Conservation (phyloP, 2,113 vertebrate genomes). For the Bos indicus region DNA sequence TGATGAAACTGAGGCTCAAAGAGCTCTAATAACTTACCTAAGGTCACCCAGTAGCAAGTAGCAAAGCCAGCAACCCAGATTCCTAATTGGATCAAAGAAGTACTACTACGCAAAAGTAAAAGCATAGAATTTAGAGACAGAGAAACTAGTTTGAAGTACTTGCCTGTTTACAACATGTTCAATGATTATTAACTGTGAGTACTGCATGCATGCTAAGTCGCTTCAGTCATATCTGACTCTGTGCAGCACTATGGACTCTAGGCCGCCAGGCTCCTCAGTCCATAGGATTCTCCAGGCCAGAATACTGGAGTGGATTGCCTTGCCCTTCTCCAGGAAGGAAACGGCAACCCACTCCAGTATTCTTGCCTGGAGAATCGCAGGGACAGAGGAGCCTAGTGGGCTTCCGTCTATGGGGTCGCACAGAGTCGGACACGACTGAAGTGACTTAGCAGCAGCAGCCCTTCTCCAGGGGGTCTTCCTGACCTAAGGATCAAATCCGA, state of each 20-base stretch:
- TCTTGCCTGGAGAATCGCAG: no score
- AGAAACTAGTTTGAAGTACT: neutral
- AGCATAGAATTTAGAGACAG: neutral
- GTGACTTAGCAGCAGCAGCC: neutral
- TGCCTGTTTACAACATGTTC: neutral
- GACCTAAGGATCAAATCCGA: neutral
- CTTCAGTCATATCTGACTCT: neutral
- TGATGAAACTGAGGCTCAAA: neutral
- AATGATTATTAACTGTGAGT: neutral
- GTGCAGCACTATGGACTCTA: neutral
- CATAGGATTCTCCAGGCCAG: neutral
- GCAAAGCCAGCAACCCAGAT: neutral
- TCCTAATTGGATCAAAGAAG: neutral
- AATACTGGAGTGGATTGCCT: neutral
- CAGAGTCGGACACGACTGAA: no score
- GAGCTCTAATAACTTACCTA: neutral
- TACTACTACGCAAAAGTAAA: neutral
- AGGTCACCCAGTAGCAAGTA: neutral
- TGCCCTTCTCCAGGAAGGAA: neutral
- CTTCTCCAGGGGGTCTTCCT: neutral
- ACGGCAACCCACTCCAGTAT: no score
- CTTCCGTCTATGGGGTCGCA: no score
- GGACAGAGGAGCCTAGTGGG: no score
- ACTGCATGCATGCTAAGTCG: neutral
- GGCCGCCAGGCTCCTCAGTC: neutral